These are phyloP conservation scores for Cyclura pinguis DNA, from an alignment of 2,797 vertebrate genomes.

Conservation along the genomic window DNA sequence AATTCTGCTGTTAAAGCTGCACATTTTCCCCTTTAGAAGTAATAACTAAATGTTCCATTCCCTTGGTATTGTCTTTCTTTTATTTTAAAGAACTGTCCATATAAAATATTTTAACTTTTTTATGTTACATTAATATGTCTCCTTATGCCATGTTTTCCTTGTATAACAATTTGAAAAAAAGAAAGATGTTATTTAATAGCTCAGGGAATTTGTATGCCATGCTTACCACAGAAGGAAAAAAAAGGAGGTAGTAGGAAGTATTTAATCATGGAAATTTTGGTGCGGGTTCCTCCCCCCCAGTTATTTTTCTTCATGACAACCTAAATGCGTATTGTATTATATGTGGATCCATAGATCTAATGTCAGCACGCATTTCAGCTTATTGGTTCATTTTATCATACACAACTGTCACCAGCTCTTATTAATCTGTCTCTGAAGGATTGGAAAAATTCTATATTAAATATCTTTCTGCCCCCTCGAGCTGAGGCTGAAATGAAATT, in stretches of 20 bases:
- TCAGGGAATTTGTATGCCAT: slow-evolving; percentile 56
- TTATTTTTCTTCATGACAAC: slow-evolving; percentile 76
- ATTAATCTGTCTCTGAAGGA: slow-evolving; percentile 80
- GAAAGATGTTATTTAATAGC: slow-evolving; percentile 54
- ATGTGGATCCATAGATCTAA: slow-evolving; percentile 64
- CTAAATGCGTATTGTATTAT: slow-evolving; percentile 63
- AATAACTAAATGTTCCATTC: slow-evolving; percentile 20
- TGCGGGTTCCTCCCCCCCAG: slow-evolving; percentile 12
- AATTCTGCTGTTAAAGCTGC: background rate
- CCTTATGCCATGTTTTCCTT: slow-evolving; percentile 62
- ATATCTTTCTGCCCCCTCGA: slow-evolving; percentile 68
- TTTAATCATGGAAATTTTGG: slow-evolving; percentile 55
- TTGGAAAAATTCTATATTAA: slow-evolving; percentile 77
- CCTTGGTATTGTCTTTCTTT: slow-evolving; percentile 40
- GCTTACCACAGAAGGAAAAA: slow-evolving; percentile 40
- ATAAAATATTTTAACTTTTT: slow-evolving; percentile 61
- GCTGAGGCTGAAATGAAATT: slow-evolving; percentile 66
- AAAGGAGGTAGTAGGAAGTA: slow-evolving; percentile 28
- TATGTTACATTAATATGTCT: slow-evolving; percentile 59
- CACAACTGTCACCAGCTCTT: slow-evolving; percentile 75
- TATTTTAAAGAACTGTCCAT: slow-evolving; percentile 28
- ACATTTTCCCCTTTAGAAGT: background rate
- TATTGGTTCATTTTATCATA: slow-evolving; percentile 80
- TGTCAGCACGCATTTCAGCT: slow-evolving; percentile 66
- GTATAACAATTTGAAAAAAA: background rate